Conservation (phyloP, 2,888 invertebrate species). For the Mythimna albipuncta region DNA sequence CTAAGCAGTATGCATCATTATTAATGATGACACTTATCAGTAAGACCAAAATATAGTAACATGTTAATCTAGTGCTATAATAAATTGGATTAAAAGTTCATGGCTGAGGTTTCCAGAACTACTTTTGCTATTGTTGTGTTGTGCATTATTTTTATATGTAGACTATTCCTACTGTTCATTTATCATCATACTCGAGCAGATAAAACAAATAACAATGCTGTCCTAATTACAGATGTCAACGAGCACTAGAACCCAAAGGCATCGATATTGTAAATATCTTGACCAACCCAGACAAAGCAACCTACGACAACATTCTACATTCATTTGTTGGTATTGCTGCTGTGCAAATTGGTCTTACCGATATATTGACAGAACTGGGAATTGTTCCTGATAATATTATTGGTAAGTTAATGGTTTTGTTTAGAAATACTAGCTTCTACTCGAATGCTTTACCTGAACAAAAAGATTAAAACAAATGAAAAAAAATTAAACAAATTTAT, state of each 20-base stretch:
- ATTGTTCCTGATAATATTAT: constrained; percentile 93
- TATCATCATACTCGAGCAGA: background rate
- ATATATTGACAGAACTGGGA: constrained; percentile 90
- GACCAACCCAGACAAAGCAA: constrained; percentile 89
- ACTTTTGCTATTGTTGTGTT: background rate
- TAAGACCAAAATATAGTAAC: no score
- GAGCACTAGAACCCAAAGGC: constrained; percentile 90
- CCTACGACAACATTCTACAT: constrained; percentile 92
- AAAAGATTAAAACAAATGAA: no score
- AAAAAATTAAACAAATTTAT: no score
- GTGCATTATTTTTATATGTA: background rate
- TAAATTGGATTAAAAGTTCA: no score
- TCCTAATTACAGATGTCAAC: constrained; percentile 81
- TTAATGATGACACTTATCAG: no score
- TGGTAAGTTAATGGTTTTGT: constrained; percentile 83
- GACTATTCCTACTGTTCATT: background rate
- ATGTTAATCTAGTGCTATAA: no score
- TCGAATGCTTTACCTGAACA: no score
- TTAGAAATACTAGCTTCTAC: no score
- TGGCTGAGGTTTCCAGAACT: no score
- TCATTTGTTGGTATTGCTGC: constrained; percentile 94
- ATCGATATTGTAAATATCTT: constrained; percentile 92
- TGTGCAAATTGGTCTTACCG: constrained; percentile 91
- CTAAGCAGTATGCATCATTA: no score
- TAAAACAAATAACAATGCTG: background rate